Evolutionary conservation across 1,140 invertebrate species (phyloP).

Genomic region (Helicorthomorpha holstii): DNA sequence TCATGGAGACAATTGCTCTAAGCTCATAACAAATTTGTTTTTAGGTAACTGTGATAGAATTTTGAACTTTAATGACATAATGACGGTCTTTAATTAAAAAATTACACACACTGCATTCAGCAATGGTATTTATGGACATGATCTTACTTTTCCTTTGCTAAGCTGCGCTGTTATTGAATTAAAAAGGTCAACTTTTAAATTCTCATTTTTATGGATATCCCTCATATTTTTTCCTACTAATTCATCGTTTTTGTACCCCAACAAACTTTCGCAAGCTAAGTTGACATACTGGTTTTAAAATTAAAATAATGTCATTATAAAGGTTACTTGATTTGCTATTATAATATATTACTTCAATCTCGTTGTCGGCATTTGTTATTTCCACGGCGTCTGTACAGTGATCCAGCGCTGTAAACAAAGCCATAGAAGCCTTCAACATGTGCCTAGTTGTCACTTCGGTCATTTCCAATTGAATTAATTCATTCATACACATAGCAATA

Average conservation of each 20-base stretch:
- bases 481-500: constrained; percentile 47
- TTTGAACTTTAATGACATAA: no score
- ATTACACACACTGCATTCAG: no score
- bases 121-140: no score
- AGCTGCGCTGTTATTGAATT: constrained; percentile 44
- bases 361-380: constrained; percentile 63
- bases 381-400: constrained; percentile 67
- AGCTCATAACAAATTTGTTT: no score
- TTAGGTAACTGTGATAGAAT: no score
- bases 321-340: neutral
- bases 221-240: constrained; percentile 50
- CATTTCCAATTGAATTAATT: constrained; percentile 49
- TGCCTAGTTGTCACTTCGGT: constrained; percentile 39
- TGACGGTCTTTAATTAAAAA: no score
- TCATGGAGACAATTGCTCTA: no score
- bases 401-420: constrained; percentile 68
- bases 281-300: constrained; percentile 60
- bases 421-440: constrained; percentile 41
- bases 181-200: constrained; percentile 33
- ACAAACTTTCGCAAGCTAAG: constrained; percentile 51
- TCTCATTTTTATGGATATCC: constrained; percentile 26
- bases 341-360: constrained; percentile 48
- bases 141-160: constrained; percentile 41
- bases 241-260: constrained; percentile 56
- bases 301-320: no score